Evolutionary conservation across 2,888 invertebrate genomes (phyloP).

Genomic region (Monopis laevigella): DNA sequence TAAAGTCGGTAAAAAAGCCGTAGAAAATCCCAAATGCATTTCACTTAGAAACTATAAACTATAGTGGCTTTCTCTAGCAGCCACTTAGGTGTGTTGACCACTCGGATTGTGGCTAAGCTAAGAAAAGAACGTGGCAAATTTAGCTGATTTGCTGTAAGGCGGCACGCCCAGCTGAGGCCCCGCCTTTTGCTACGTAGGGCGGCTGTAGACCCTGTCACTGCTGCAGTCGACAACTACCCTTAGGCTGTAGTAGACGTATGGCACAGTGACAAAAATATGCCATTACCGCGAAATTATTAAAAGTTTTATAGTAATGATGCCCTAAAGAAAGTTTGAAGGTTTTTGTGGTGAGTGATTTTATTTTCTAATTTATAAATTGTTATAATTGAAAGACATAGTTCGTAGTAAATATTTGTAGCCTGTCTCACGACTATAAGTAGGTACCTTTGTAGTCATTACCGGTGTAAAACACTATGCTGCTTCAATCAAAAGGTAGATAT

Average conservation of each 20-base stretch:
- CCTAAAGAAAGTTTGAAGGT: too few relatives aligned
- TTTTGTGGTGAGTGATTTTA: too few relatives aligned
- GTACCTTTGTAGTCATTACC: too few relatives aligned
- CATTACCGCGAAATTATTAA: too few relatives aligned
- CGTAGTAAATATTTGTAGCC: too few relatives aligned
- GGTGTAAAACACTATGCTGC: too few relatives aligned
- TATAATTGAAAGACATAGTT: too few relatives aligned
- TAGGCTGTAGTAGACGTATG: slow-evolving; percentile 8
- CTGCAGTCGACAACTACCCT: slow-evolving; percentile 2
- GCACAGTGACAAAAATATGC: neutral
- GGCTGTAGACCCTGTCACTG: slow-evolving; percentile 21
- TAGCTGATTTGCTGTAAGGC: slow-evolving; percentile 42
- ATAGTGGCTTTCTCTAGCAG: neutral
- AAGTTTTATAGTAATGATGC: too few relatives aligned
- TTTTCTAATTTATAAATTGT: too few relatives aligned
- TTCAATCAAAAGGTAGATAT: too few relatives aligned
- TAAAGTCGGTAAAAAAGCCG: neutral
- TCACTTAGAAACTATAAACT: neutral
- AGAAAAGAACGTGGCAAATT: slow-evolving; percentile 42
- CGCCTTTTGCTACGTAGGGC: slow-evolving; percentile 48
- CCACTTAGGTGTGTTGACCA: slow-evolving; percentile 26
- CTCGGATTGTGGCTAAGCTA: slow-evolving; percentile 36
- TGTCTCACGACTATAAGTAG: too few relatives aligned
- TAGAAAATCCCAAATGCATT: neutral
- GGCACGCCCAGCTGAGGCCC: slow-evolving; percentile 40